phyloP scores from a whole-genome alignment of 2,888 invertebrate species.

The Drosophila macrothrix region DNA sequence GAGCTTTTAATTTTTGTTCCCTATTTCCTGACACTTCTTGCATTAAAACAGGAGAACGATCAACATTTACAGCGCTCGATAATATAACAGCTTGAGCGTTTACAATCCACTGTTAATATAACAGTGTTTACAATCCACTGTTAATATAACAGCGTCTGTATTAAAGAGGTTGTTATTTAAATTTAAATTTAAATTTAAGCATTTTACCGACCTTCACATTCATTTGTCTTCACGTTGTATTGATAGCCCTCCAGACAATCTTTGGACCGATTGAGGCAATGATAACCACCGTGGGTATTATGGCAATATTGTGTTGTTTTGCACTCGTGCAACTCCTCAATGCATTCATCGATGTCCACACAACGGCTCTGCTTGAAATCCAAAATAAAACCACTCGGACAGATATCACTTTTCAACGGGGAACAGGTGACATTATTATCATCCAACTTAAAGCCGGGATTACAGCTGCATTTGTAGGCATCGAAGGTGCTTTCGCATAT shows the following conservation, averaged over 20 bases:
- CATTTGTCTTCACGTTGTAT: constrained; percentile 86
- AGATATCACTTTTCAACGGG: constrained; percentile 70
- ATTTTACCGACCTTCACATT: constrained; percentile 87
- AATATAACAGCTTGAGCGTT: background rate
- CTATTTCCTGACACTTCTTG: background rate
- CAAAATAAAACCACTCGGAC: constrained; percentile 85
- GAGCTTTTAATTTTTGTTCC: background rate
- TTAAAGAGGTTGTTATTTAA: background rate
- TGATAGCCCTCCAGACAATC: constrained; percentile 86
- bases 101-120: background rate
- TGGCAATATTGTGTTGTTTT: constrained; percentile 87
- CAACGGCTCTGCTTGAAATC: constrained; percentile 84
- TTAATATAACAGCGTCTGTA: too few relatives aligned
- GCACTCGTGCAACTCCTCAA: constrained; percentile 89
- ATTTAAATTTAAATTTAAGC: background rate
- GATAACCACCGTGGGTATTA: constrained; percentile 89
- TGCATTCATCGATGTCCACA: constrained; percentile 90
- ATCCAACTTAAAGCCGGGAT: constrained; percentile 85
- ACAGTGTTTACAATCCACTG: too few relatives aligned
- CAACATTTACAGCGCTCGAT: background rate
- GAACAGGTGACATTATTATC: constrained; percentile 86
- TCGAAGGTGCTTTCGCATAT: constrained; percentile 87
- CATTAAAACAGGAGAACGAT: background rate
- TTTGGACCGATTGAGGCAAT: constrained; percentile 85
- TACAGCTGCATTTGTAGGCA: constrained; percentile 86